Percentiles rank a stretch among this genome's conserved stretches.
Conservation (phyloP, 2,113 vertebrate species). For the Regulus satrapa region DNA sequence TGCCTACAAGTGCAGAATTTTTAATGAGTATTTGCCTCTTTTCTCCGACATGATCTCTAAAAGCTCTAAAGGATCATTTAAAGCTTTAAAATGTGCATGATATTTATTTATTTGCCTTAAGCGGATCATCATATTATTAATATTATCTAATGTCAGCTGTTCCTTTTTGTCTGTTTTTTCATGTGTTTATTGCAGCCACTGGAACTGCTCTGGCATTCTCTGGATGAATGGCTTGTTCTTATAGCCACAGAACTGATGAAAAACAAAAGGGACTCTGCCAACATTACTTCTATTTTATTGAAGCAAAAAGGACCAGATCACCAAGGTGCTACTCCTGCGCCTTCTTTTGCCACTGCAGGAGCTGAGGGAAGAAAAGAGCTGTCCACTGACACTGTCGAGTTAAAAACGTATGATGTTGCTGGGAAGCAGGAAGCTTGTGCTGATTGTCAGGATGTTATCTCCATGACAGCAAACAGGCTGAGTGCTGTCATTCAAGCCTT, state of each 20-base stretch:
- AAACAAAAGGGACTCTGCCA: conserved; percentile 78
- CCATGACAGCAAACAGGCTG: conserved; percentile 94
- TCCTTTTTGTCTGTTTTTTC: background rate
- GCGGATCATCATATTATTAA: background rate
- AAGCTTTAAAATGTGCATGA: background rate
- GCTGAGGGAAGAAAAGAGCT: conserved; percentile 50
- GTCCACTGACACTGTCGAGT: conserved; percentile 39
- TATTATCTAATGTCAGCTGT: background rate
- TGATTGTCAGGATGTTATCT: conserved; percentile 94
- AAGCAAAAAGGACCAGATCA: conserved; percentile 81
- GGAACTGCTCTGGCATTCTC: conserved; percentile 96
- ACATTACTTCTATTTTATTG: conserved; percentile 84
- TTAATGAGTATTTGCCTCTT: background rate
- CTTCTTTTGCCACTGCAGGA: conserved; percentile 59
- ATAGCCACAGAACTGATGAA: conserved; percentile 93
- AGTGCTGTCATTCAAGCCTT: conserved; percentile 98
- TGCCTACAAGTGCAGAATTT: background rate
- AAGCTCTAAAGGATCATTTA: background rate
- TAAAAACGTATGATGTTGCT: conserved; percentile 63
- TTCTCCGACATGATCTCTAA: background rate
- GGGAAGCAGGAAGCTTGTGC: conserved; percentile 79
- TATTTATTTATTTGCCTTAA: background rate
- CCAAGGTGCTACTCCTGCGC: conserved; percentile 65
- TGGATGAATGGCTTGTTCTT: conserved; percentile 96
- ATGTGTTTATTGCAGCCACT: conserved; percentile 78